Base-by-base conservation (phyloP, 2,888 invertebrate genomes). In the Meteorus cinctellus region DNA sequence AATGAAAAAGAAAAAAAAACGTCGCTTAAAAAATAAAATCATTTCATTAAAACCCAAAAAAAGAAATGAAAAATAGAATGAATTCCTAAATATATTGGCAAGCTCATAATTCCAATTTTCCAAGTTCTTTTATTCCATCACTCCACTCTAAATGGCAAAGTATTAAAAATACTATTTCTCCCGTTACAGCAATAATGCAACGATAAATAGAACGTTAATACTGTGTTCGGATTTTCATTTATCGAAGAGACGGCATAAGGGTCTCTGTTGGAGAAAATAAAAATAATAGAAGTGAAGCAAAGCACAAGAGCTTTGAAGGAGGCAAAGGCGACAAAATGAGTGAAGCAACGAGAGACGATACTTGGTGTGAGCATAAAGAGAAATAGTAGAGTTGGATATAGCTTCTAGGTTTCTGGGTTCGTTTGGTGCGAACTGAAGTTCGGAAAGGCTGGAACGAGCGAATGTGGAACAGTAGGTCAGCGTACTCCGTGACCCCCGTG, bases 391-490 rank as follows among this genome's bases (percentile, higher is more conserved):
- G 31, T 34, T 70, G n/a, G 48, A 55, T 59, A 55, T 27, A 59
- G 74, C 71, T 70, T 79, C 77, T 80, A 77, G 79, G 81, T 80
- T 80, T 80, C 80, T 81, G 78, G 81, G 80, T 75, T 79, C 80
- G 80, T 75, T 80, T 79, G 51, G 68, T 71, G 55, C 79, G 65
- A 81, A 79, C 83, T 84, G 83, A 86, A 86, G 82, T 87, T 86
- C 82, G 86, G 81, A 85, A 86, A 85, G 85, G 85, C 87, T 87
- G 87, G 82, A 83, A 82, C 79, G 86, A 84, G 82, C 84, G 82
- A 89, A 89, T 88, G 87, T 88, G 83, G 89, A 86, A 87, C 88
- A 88, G 87, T 88, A 87, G 89, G 89, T 88, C 88, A 87, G 87
- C 87, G 88, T 86, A 88, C 88, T 88, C 88, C 83, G 87, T 88